A percentile compares a stretch with the other conserved stretches of the same genome.
Evolutionary conservation across 92 coral and sea anemone genomes (phyloP).

Genomic region (Bergia sp.): DNA sequence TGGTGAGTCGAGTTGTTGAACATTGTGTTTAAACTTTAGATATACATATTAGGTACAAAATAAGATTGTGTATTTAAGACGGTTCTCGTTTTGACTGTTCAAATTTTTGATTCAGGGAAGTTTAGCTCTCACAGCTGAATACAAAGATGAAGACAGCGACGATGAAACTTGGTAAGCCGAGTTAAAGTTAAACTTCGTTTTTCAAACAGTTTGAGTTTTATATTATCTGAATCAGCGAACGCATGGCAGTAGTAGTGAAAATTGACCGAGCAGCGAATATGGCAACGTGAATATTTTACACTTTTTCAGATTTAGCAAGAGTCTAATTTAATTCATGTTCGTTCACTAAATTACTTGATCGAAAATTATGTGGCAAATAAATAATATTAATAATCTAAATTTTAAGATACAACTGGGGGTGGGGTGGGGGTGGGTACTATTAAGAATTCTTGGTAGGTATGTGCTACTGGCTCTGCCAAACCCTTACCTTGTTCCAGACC

Average conservation of each 20-base stretch:
- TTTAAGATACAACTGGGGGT: too few species aligned
- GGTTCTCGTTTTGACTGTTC: not conserved
- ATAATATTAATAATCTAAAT: too few species aligned
- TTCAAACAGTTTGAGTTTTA: not conserved
- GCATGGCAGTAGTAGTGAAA: not conserved
- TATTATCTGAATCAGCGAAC: not conserved
- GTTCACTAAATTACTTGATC: not conserved
- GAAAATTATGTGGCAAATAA: too few species aligned
- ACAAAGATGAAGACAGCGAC: conserved; percentile 78
- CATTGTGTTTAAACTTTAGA: not conserved
- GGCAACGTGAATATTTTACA: not conserved
- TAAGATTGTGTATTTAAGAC: not conserved
- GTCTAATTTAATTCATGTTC: not conserved
- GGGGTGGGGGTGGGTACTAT: too few species aligned
- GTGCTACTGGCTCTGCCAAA: too few species aligned
- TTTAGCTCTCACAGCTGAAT: conserved; percentile 68
- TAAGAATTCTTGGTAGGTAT: too few species aligned
- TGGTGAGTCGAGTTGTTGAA: conserved; percentile 38
- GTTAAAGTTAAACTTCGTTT: conserved; percentile 5
- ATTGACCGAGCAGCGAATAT: not conserved
- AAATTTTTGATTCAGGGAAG: conserved; percentile 49
- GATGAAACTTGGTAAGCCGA: conserved; percentile 65
- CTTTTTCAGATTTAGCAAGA: not conserved
- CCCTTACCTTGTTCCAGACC: too few species aligned
- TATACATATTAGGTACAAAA: not conserved